Evolutionary conservation across 2,797 vertebrate species (phyloP), one percentile per base, ranked within the genome.

Genomic region (Schizopygopsis malacanthus): DNA sequence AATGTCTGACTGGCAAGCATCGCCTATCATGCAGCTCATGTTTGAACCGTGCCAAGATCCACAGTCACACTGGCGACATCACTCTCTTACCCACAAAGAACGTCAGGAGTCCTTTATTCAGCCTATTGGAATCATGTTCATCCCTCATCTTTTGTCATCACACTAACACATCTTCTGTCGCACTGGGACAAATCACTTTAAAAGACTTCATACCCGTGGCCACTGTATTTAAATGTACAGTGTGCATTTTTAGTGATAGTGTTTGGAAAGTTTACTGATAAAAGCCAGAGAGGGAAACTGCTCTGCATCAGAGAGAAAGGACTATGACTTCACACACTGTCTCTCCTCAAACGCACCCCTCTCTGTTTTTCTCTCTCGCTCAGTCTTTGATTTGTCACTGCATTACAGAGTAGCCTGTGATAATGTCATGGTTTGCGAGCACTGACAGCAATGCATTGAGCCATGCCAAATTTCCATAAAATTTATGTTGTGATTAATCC

Each of bases 231-330:
- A 81, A 91, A 82, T 65, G 61, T 72, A 85, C 47, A 47, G 47
- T 84, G 81, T 89, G 88, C 81, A 50, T 85, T 81, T 80, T 37
- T 75, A 84, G 59, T 82, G 85, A 85, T 61, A 54, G 76, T 79
- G 69, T 25, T 61, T 87, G 83, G 86, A 88, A 89, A 50, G 78
- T 63, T 75, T 50, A 45, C 77, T 89, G 90, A 91, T 84, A 88
- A 88, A 89, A 86, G 41, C 85, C 90, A 92, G 89, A 87, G 63
- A 87, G 63, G 84, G 79, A 77, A 85, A 52, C 91, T 92, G 91
- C 72, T 87, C 75, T 91, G 90, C 77, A 88, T 92, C 89, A 72
- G 81, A 75, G 85, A 56, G 69, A 87, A 88, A 65, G 33, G 77
- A 43, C 73, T 81, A 86, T 81, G 89, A 89, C 85, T 90, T 83